phyloP scores from a whole-genome alignment of 2,797 vertebrate genomes.

The Scyliorhinus canicula region DNA sequence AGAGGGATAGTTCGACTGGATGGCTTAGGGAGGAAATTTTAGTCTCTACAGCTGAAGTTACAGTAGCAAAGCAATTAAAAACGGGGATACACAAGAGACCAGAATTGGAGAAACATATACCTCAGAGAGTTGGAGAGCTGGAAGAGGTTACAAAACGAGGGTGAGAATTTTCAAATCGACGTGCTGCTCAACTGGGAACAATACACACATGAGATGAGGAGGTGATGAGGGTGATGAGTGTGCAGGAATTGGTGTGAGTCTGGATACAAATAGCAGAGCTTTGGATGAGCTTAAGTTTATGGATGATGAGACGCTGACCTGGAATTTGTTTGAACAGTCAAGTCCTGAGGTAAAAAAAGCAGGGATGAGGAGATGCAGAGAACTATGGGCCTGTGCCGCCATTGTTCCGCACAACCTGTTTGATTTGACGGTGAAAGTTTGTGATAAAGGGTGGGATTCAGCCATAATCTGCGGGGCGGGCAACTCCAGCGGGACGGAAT shows the following conservation, averaged over 20 bases:
- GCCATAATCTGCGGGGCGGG: too few relatives aligned
- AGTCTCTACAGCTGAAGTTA: not conserved
- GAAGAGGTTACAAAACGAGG: not conserved
- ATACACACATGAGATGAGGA: too few relatives aligned
- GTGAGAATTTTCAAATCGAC: too few relatives aligned
- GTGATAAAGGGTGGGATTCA: too few relatives aligned
- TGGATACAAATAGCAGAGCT: too few relatives aligned
- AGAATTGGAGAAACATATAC: not conserved
- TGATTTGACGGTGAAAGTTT: not conserved
- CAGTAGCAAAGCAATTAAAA: not conserved
- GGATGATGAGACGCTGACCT: too few relatives aligned
- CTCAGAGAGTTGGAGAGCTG: not conserved
- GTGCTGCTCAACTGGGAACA: too few relatives aligned
- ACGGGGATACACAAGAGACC: not conserved
- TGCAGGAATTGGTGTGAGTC: too few relatives aligned
- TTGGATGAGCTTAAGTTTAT: too few relatives aligned
- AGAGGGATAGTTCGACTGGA: not conserved
- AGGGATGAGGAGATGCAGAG: not conserved
- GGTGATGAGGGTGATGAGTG: too few relatives aligned
- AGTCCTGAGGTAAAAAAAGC: not conserved
- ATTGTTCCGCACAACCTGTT: not conserved
- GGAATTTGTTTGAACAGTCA: too few relatives aligned
- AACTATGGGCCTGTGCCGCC: not conserved
- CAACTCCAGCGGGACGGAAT: too few relatives aligned
- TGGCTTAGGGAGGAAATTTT: not conserved